Evolutionary conservation across 1,140 invertebrate species (phyloP).

Genomic region (Heliconius himera): DNA sequence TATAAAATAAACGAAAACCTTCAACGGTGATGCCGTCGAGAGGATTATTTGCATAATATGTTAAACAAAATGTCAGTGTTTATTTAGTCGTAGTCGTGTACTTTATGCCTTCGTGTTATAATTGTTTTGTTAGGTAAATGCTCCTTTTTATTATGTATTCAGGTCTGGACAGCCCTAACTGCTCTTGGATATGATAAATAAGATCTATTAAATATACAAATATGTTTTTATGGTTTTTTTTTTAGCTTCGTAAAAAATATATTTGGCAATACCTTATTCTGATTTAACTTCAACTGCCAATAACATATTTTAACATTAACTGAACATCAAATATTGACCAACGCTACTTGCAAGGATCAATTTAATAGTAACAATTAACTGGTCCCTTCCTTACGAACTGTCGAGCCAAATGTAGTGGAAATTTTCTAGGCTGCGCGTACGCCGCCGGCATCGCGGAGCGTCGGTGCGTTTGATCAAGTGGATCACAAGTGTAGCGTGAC

Average conservation of each 20-base stretch:
- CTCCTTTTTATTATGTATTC: neutral
- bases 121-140: neutral
- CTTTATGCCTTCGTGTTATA: neutral
- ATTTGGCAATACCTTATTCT: too few species aligned
- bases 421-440: slow-evolving; percentile 60
- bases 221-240: neutral
- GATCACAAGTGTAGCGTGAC: slow-evolving; percentile 72
- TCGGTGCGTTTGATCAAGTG: slow-evolving; percentile 64
- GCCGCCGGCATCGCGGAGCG: slow-evolving; percentile 63
- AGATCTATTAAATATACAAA: too few species aligned
- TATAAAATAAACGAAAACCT: slow-evolving; percentile 27
- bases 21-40: slow-evolving; percentile 8
- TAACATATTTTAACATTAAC: too few species aligned
- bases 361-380: slow-evolving; percentile 37
- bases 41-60: slow-evolving; percentile 18
- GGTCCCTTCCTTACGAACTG: slow-evolving; percentile 45
- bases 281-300: too few species aligned
- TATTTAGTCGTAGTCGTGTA: neutral
- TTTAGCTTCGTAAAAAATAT: too few species aligned
- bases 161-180: neutral
- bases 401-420: slow-evolving; percentile 70
- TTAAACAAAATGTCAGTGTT: slow-evolving; percentile 12
- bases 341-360: slow-evolving; percentile 16
- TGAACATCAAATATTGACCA: neutral
- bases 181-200: neutral